These are phyloP conservation scores for Vireo griseus DNA, from an alignment of 2,797 vertebrate species.

Conservation along the genomic window DNA sequence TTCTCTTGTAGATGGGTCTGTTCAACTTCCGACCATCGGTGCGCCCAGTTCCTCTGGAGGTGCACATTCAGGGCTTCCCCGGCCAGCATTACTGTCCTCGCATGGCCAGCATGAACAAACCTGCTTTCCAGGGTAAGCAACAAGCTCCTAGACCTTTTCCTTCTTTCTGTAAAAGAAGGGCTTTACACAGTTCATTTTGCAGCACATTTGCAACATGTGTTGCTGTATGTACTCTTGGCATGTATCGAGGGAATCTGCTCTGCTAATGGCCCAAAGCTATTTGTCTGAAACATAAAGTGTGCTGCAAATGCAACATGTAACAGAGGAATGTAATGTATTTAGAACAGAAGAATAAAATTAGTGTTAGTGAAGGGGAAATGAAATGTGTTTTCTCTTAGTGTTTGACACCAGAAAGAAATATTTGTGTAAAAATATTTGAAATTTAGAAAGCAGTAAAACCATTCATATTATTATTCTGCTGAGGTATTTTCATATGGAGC, in stretches of 20 bases:
- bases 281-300: constrained; percentile 23
- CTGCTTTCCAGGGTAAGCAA: constrained; percentile 90
- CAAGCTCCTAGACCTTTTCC: background rate
- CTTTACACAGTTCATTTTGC: background rate
- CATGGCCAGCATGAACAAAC: constrained; percentile 99
- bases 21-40: constrained; percentile 99
- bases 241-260: constrained; percentile 7
- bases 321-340: constrained; percentile 11
- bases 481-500: constrained; percentile 30
- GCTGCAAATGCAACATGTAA: constrained; percentile 2
- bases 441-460: constrained; percentile 43
- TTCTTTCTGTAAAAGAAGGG: background rate
- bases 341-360: constrained; percentile 49
- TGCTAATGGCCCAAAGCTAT: constrained; percentile 29
- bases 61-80: constrained; percentile 96
- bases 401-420: constrained; percentile 36
- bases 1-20: constrained; percentile 86
- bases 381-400: constrained; percentile 44
- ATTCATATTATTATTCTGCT: constrained; percentile 34
- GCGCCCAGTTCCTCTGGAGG: constrained; percentile 93
- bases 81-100: constrained; percentile 98
- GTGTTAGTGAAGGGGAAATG: constrained; percentile 29
- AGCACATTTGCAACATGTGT: constrained; percentile 29
- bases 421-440: constrained; percentile 35
- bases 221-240: background rate